Evolutionary conservation across 2,113 vertebrate species (phyloP).

Genomic region (Capricornis sumatraensis): DNA sequence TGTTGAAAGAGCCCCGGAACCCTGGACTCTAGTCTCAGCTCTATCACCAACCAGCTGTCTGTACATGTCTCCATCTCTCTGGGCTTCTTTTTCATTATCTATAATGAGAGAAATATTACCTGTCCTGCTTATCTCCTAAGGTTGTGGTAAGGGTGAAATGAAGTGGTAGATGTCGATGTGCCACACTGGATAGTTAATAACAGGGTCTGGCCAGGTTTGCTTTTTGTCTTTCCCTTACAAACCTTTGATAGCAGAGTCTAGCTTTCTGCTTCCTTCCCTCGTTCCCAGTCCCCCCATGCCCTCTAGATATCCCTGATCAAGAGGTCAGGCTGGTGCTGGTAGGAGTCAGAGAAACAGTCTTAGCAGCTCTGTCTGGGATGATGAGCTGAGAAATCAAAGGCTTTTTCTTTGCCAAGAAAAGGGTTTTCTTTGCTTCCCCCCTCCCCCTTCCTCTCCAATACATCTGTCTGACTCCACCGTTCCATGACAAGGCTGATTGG

Average conservation of each 20-base stretch:
- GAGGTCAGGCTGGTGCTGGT: neutral
- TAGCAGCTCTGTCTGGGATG: constrained; percentile 37
- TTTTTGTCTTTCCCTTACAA: neutral
- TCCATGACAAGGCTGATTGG: constrained; percentile 55
- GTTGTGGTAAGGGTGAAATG: neutral
- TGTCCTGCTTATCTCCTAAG: neutral
- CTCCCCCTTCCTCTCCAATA: constrained; percentile 50
- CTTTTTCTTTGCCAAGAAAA: constrained; percentile 41
- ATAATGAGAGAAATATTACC: neutral
- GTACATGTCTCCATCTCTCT: neutral
- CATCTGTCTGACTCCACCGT: constrained; percentile 57
- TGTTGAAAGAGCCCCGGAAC: neutral
- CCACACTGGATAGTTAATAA: neutral
- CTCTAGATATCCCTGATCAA: neutral
- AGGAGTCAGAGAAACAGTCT: constrained; percentile 24
- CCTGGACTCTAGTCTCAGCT: neutral
- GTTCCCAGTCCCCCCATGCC: neutral
- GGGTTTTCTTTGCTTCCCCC: constrained; percentile 38
- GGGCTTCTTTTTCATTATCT: neutral
- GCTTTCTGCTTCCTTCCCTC: neutral
- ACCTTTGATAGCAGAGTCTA: constrained; percentile 1
- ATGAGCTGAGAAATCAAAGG: constrained; percentile 58
- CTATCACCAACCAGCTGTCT: neutral
- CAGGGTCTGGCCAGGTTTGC: neutral
- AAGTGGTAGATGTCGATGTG: neutral